Base-by-base conservation (phyloP, 2,888 invertebrate species). In the Zelleria hepariella region DNA sequence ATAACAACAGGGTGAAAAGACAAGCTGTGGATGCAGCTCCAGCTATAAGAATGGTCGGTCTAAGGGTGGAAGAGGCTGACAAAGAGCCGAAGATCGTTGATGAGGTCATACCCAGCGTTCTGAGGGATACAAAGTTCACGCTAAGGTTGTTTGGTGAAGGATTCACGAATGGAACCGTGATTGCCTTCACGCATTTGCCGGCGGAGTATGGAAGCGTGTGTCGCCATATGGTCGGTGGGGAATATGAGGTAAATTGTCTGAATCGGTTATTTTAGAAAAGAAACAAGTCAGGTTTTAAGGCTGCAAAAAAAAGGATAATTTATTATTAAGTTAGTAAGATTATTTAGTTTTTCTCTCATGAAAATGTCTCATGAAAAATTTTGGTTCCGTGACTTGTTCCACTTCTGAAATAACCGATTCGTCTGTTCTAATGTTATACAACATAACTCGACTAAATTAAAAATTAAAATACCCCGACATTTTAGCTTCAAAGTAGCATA, bases 71-170 rank as follows among this genome's bases (percentile, higher is more conserved):
- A 32, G 82, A 84, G 48, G 71, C 82, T 0, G 78, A 65, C 0
- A 87, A 87, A 56, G 86, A 86, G 27, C 83, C 86, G 0, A 82
- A 82, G 10, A 68, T 84, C 0, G 72, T 88, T 0, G 86, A 86
- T 8, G 84, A 72, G 0, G 67, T 81, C 67, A 81, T 86, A 4
- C 83, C 84, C 0, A 86, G 86, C 63, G 87, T 88, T 0, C 61
- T 87, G 1, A 66, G 75, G 1, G 74, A 82, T 0, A 80, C 78
- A 0, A 58, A 65, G 1, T 84, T 88, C 53, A 66, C 59, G 0
- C 47, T 88, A 58, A 71, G 87, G 4, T 24, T 88, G 56, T 87
- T 88, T n/a, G 87, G 87, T 0, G 72, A 76, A 56, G 81, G 82
- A 0, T 76, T 88, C 8, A 75, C 76, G 0, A 65, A 73, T 5